These are phyloP conservation scores for Diphyllodes magnificus DNA, from an alignment of 2,113 vertebrate species.

Conservation along the genomic window DNA sequence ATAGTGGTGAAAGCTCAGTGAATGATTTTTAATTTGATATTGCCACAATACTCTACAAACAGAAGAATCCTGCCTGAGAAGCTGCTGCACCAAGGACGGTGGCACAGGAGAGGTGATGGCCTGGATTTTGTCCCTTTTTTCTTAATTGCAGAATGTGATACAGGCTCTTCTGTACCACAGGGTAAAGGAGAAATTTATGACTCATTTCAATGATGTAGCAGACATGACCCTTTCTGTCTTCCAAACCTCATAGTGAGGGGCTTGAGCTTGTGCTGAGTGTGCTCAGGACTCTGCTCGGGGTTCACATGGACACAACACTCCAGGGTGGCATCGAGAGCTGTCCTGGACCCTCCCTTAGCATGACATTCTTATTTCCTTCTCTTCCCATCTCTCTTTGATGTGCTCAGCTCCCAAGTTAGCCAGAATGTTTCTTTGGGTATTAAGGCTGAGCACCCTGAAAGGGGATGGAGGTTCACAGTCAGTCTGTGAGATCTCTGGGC, in stretches of 20 bases:
- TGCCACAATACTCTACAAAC: not conserved
- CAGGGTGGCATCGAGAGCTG: not conserved
- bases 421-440: not conserved
- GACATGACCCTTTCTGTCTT: not conserved
- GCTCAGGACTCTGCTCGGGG: not conserved
- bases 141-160: not conserved
- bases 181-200: not conserved
- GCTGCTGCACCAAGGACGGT: not conserved
- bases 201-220: not conserved
- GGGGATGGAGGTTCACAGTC: not conserved
- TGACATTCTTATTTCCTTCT: not conserved
- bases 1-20: not conserved
- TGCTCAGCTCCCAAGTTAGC: not conserved
- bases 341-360: not conserved
- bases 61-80: not conserved
- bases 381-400: not conserved
- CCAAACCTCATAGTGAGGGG: not conserved
- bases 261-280: fast-evolving
- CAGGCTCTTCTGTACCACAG: not conserved
- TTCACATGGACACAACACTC: not conserved
- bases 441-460: not conserved
- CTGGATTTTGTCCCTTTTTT: not conserved
- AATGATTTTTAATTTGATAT: not conserved
- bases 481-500: not conserved
- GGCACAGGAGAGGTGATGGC: not conserved